Evolutionary conservation across 2,113 vertebrate genomes (phyloP), one percentile per base, ranked within the genome.

Genomic region (Halichoeres trimaculatus): DNA sequence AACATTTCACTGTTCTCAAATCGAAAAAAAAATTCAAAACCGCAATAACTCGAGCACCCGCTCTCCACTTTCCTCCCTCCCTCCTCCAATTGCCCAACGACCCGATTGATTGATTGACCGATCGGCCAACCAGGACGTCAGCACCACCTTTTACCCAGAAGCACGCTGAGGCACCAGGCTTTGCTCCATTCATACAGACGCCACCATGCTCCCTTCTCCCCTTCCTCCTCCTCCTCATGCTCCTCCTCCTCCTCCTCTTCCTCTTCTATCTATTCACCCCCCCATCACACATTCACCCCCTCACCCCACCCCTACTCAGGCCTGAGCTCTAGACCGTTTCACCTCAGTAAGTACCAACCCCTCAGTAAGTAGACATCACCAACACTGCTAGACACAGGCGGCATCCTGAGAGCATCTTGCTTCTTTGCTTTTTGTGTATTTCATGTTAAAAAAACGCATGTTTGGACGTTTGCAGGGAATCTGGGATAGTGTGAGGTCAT

Each of bases 111-210:
- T 85, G 88, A 89, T 86, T 86, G 85, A 90, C 75, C 40, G 83
- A 87, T 82, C 78, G 85, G 80, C 84, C 84, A 71, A 82, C 85
- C 90, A 91, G 91, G 92, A 93, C 82, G 91, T 86, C 92, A 91
- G 91, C 87, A 90, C 89, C 91, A 93, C 89, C 93, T 92, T 89
- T 92, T 92, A 70, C 93, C 91, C 90, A 93, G 93, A 92, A 92
- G 92, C 89, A 90, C 93, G 89, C 81, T 92, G 93, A 93, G 93
- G 92, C 93, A 93, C 92, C 94, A 94, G 93, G 92, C 93, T 85
- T 90, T 94, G 92, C 92, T 93, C 87, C 93, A 93, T 76, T 94
- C 89, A 92, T 82, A 93, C 90, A 93, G 92, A 90, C 84, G 93
- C 86, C 91, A 93, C 84, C 87, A 86, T 67, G 80, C 87, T 83